phyloP scores from a whole-genome alignment of 2,888 invertebrate species.

The Slavum lentiscoides region DNA sequence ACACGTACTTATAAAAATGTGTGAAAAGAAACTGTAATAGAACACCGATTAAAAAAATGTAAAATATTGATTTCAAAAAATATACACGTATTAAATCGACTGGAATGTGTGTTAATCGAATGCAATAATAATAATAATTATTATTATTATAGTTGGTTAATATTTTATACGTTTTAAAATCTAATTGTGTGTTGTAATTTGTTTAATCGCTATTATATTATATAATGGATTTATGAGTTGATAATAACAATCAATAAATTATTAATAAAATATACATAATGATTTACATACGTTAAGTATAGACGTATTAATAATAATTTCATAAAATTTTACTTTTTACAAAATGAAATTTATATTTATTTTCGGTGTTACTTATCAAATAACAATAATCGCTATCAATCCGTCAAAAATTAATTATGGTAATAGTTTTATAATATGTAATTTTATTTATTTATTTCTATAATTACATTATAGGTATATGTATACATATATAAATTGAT shows the following conservation, averaged over 20 bases:
- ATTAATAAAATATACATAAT: no score
- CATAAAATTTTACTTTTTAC: background rate
- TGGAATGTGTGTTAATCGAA: conserved; percentile 3
- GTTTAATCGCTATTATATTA: no score
- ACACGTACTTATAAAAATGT: background rate
- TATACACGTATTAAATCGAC: background rate
- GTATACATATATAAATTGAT: no score
- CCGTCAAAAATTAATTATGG: no score
- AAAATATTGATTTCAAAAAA: background rate
- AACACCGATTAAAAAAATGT: background rate
- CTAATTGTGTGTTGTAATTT: no score
- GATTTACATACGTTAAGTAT: background rate
- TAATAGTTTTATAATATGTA: background rate
- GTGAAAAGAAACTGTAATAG: background rate
- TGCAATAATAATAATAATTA: no score
- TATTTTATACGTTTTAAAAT: background rate
- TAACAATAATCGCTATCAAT: no score
- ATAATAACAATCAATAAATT: no score
- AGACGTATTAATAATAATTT: no score
- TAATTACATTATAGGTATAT: background rate
- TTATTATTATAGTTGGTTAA: background rate
- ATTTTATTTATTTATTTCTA: background rate
- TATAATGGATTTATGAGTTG: no score
- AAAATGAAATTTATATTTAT: background rate
- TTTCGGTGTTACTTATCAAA: no score